phyloP scores from a whole-genome alignment of 2,113 vertebrate species.

The Elgaria multicarinata region DNA sequence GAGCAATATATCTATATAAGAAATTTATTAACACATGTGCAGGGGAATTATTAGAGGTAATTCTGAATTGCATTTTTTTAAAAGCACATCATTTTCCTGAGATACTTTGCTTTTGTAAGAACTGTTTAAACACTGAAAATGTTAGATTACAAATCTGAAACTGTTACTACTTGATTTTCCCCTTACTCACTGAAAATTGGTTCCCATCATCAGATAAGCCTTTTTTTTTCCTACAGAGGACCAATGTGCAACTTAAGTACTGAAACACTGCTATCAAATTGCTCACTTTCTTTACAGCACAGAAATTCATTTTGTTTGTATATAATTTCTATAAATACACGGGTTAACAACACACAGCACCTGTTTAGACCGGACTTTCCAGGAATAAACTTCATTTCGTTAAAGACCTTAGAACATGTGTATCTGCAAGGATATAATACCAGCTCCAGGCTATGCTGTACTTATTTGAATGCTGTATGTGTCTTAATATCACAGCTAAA shows the following conservation, averaged over 20 bases:
- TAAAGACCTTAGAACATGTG: neutral
- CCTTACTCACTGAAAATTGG: neutral
- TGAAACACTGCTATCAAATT: neutral
- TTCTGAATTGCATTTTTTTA: constrained; percentile 15
- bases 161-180: neutral
- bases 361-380: neutral
- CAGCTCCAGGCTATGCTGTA: neutral
- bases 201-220: neutral
- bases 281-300: neutral
- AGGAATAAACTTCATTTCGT: neutral
- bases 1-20: constrained; percentile 15
- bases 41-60: constrained; percentile 29
- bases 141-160: neutral
- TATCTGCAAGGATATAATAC: neutral
- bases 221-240: neutral
- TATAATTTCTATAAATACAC: constrained; percentile 8
- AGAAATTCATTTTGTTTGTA: neutral
- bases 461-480: neutral
- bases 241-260: neutral
- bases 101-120: neutral
- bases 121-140: constrained; percentile 2
- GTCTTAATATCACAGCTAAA: neutral
- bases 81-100: constrained; percentile 7
- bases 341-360: neutral
- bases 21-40: constrained; percentile 18